Evolutionary conservation across 2,113 vertebrate genomes (phyloP), one percentile per base, ranked within the genome.

Genomic region (Microcebus ravelobensis): DNA sequence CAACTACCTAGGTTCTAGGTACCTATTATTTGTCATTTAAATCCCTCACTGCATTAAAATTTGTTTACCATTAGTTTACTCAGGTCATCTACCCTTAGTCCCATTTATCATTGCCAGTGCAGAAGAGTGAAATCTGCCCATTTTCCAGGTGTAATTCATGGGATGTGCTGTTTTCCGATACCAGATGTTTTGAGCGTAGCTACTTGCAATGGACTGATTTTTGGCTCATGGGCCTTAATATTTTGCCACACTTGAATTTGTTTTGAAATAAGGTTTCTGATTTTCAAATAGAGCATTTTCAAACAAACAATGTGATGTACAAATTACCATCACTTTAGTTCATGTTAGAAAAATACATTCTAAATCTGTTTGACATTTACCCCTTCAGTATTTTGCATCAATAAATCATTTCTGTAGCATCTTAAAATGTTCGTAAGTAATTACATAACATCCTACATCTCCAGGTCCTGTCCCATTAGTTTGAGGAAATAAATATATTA

Each of bases 331-430:
- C 74, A 91, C 87, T 95, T 97, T 31, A 87, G 91, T 71, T 87
- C 91, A 87, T 81, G 48, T 87, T 95, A 94, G 87, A 95, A 77
- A 93, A 95, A 97, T 80, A 89, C 63, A 55, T 77, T 97, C 91
- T 95, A 96, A 97, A 96, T 97, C 91, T 93, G 91, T 97, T 97
- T 97, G 97, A 91, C 94, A 95, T 97, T 97, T 93, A 77, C 87
- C 90, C 91, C 39, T 52, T 81, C 86, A 95, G 74, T 92, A 94
- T 95, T 96, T 96, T 91, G 20, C 89, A 80, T 93, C 70, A 81
- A 93, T 97, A 84, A 94, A 96, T 97, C 90, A 97, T 86, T 95
- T 83, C 74, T 87, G 45, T 52, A 96, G 74, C 74, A 67, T 93
- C 80, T 95, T 95, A 97, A 87, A 91, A 93, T 87, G 80, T 70